Evolutionary conservation across 2,888 invertebrate genomes (phyloP).

Genomic region (Clunio marinus): DNA sequence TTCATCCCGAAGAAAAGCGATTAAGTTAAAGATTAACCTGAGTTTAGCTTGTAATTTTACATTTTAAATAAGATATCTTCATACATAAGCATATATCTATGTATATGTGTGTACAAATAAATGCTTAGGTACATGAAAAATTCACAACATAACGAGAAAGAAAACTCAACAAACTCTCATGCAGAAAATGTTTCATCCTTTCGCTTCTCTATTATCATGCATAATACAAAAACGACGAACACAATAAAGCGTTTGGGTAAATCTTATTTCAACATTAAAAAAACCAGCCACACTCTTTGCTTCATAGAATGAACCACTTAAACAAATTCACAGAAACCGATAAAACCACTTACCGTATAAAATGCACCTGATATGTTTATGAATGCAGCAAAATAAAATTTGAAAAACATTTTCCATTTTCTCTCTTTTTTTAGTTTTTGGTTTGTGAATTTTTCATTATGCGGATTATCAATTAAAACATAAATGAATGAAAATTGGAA

Average conservation of each 20-base stretch:
- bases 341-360: slow-evolving; percentile 35
- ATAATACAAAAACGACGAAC: slow-evolving; percentile 6
- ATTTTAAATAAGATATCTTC: too few species aligned
- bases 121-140: background rate
- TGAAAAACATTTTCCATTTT: slow-evolving; percentile 10
- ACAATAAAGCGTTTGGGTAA: slow-evolving; percentile 11
- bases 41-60: too few species aligned
- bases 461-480: background rate
- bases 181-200: slow-evolving; percentile 10
- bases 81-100: too few species aligned
- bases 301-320: too few species aligned
- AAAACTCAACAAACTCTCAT: background rate
- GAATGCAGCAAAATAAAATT: slow-evolving; percentile 24
- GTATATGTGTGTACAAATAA: too few species aligned
- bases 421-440: too few species aligned
- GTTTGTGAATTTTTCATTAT: background rate
- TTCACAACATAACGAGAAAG: background rate
- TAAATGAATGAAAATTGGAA: slow-evolving; percentile 19
- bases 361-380: slow-evolving; percentile 32
- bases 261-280: background rate
- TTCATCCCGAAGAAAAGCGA: background rate
- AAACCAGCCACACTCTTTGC: background rate
- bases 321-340: slow-evolving; percentile 10
- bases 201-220: slow-evolving; percentile 15
- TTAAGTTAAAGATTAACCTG: background rate